Evolutionary conservation across 2,888 invertebrate genomes (phyloP).

Genomic region (Allolobophora icterica): DNA sequence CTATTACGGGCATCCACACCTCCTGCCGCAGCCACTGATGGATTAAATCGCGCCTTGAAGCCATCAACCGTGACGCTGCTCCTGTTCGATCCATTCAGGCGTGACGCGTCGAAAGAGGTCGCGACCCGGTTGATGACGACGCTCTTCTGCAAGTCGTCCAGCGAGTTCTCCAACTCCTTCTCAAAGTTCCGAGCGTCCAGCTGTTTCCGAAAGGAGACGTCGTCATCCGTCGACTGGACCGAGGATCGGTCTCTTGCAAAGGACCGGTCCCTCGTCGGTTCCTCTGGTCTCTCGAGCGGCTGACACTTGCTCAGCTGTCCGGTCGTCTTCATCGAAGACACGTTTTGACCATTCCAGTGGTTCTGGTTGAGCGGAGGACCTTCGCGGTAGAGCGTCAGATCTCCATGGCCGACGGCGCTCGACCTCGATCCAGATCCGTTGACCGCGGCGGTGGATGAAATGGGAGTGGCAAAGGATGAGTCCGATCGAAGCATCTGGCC

Average conservation of each 20-base stretch:
- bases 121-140: not conserved
- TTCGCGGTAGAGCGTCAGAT: conserved; percentile 23
- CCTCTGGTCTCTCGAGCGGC: not conserved
- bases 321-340: not conserved
- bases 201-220: not conserved
- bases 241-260: not conserved
- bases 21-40: not conserved
- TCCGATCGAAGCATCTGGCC: not conserved
- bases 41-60: not conserved
- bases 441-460: not conserved
- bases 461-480: not conserved
- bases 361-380: not conserved
- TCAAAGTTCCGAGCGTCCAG: conserved; percentile 7
- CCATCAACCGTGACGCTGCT: not conserved
- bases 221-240: not conserved
- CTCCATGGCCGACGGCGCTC: not conserved
- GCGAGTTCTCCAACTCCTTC: conserved; percentile 24
- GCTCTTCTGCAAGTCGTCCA: conserved; percentile 26
- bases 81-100: not conserved
- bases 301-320: not conserved
- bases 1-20: too few relatives aligned
- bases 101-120: not conserved
- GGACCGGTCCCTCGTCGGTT: not conserved
- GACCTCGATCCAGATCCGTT: not conserved
- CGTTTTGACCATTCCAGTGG: not conserved